Evolutionary conservation across 2,888 invertebrate genomes (phyloP).

Genomic region (Gymnosoma rotundatum): DNA sequence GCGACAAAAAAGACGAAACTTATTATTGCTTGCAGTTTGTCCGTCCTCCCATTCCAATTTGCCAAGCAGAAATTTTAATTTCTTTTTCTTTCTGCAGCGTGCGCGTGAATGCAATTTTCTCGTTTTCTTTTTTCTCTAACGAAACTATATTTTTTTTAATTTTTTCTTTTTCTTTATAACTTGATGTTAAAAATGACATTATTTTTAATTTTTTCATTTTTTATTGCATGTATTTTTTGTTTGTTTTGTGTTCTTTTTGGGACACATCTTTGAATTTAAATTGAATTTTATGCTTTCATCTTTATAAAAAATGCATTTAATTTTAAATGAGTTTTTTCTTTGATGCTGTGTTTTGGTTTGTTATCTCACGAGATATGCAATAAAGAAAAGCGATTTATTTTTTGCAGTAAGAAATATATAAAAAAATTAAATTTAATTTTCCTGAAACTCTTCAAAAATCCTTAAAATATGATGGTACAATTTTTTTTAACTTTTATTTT

Average conservation of each 20-base stretch:
- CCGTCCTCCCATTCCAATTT: slow-evolving; percentile 49
- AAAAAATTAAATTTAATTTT: background rate
- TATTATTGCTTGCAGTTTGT: slow-evolving; percentile 46
- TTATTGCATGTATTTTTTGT: slow-evolving; percentile 40
- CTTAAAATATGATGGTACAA: too few relatives aligned
- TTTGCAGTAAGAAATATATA: background rate
- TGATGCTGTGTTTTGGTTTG: slow-evolving; percentile 73
- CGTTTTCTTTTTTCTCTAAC: slow-evolving; percentile 37
- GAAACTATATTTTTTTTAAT: slow-evolving; percentile 46
- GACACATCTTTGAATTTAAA: slow-evolving; percentile 80
- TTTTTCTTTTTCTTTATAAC: slow-evolving; percentile 59
- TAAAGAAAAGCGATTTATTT: slow-evolving; percentile 40
- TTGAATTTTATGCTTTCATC: slow-evolving; percentile 78
- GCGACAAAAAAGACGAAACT: slow-evolving; percentile 38
- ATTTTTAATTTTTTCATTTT: slow-evolving; percentile 42
- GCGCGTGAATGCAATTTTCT: slow-evolving; percentile 44
- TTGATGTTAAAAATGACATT: slow-evolving; percentile 68
- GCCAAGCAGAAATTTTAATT: slow-evolving; percentile 52
- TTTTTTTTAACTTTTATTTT: too few relatives aligned
- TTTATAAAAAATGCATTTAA: slow-evolving; percentile 78
- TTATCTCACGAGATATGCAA: slow-evolving; percentile 47
- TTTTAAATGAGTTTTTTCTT: slow-evolving; percentile 69
- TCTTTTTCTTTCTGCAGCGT: slow-evolving; percentile 18
- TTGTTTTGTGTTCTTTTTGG: slow-evolving; percentile 63
- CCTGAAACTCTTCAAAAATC: too few relatives aligned